Percentiles rank a stretch among this genome's conserved stretches.
phyloP scores from a whole-genome alignment of 2,888 invertebrate species.

The Pyrocoelia pectoralis region DNA sequence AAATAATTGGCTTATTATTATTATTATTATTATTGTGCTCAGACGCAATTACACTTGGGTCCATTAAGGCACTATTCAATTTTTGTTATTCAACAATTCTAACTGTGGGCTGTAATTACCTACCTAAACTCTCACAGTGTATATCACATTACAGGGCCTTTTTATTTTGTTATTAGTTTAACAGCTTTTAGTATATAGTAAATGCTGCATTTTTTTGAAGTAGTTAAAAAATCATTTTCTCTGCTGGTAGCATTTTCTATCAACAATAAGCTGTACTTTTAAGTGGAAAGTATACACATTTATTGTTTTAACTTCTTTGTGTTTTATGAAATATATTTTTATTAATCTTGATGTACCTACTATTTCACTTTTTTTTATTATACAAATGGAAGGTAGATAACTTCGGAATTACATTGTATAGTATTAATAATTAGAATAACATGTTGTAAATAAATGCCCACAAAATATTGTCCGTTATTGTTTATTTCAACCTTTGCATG shows the following conservation, averaged over 20 bases:
- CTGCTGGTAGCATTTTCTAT: constrained; percentile 23
- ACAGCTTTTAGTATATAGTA: constrained; percentile 32
- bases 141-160: too few species aligned
- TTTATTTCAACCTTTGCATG: not conserved
- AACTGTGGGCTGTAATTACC: too few species aligned
- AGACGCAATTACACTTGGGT: too few species aligned
- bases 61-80: too few species aligned
- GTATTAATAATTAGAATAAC: constrained; percentile 57
- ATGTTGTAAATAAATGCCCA: constrained; percentile 60
- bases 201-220: constrained; percentile 30
- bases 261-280: constrained; percentile 23
- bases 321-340: constrained; percentile 46
- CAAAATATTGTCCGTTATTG: constrained; percentile 22
- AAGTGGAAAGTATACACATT: constrained; percentile 20
- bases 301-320: constrained; percentile 28
- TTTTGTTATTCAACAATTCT: too few species aligned
- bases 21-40: too few species aligned
- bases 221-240: constrained; percentile 2
- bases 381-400: constrained; percentile 53
- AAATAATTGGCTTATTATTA: too few species aligned
- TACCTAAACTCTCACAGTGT: too few species aligned
- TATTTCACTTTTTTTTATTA: constrained; percentile 57
- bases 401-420: constrained; percentile 60
- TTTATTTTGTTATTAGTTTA: too few species aligned
- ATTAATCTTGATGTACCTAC: constrained; percentile 56